These are phyloP conservation scores for Drosophila ustulata DNA, from an alignment of 2,888 invertebrate genomes.

Conservation along the genomic window DNA sequence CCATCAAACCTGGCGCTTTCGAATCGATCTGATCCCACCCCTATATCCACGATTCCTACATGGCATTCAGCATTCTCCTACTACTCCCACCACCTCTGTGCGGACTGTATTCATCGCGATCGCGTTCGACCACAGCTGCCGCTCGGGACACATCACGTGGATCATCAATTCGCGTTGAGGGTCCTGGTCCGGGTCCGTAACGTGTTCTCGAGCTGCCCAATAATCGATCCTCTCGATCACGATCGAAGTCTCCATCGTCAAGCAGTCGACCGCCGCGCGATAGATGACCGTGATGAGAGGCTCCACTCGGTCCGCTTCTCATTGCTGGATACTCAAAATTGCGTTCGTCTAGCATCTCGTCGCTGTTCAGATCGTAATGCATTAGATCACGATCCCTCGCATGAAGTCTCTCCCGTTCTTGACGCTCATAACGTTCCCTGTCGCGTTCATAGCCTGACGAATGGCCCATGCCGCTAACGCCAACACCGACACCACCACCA, in stretches of 20 bases:
- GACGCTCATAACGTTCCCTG: slow-evolving; percentile 76
- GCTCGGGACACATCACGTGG: slow-evolving; percentile 82
- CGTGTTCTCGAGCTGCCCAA: slow-evolving; percentile 65
- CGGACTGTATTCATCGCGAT: slow-evolving; percentile 85
- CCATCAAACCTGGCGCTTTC: slow-evolving; percentile 79
- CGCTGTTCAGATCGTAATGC: slow-evolving; percentile 85
- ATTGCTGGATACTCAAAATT: slow-evolving; percentile 84
- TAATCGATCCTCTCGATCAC: slow-evolving; percentile 83
- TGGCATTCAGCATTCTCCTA: slow-evolving; percentile 86
- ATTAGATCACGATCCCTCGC: slow-evolving; percentile 84
- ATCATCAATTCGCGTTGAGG: slow-evolving; percentile 77
- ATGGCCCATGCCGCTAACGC: slow-evolving; percentile 47
- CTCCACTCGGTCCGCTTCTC: slow-evolving; percentile 78
- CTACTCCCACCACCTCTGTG: slow-evolving; percentile 85
- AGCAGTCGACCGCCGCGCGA: slow-evolving; percentile 79
- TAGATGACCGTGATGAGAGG: slow-evolving; percentile 73
- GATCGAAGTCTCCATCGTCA: slow-evolving; percentile 84
- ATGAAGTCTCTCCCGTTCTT: slow-evolving; percentile 83
- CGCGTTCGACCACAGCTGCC: slow-evolving; percentile 84
- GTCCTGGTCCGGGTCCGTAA: slow-evolving; percentile 71
- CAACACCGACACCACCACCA: background rate
- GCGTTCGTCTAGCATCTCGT: slow-evolving; percentile 84
- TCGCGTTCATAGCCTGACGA: slow-evolving; percentile 72
- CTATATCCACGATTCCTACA: slow-evolving; percentile 86
- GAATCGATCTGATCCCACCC: slow-evolving; percentile 85